Conservation (phyloP, 23 tunicate genomes). For the Trididemnum nubilum region DNA sequence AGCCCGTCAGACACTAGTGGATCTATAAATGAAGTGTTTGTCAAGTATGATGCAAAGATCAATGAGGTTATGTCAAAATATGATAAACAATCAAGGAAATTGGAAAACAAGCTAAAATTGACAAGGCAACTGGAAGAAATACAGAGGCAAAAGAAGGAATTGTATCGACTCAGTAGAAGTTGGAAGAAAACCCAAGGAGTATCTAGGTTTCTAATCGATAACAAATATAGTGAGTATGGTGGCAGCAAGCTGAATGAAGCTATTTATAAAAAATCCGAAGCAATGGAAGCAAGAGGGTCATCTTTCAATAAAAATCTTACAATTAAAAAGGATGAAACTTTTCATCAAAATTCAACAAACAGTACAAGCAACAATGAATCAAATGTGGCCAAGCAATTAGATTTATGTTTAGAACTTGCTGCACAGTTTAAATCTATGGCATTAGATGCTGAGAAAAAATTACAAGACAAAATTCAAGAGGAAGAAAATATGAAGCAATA, state of each 20-base stretch:
- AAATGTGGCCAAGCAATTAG: conserved; percentile 36
- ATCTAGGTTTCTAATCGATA: conserved; percentile 44
- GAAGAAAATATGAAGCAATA: conserved; percentile 56
- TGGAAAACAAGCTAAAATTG: conserved; percentile 50
- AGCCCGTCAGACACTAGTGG: neutral
- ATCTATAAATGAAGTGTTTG: conserved; percentile 64
- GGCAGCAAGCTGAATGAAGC: too few relatives aligned
- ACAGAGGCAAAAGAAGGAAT: conserved; percentile 48
- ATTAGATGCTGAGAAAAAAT: conserved; percentile 55
- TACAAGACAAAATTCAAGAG: conserved; percentile 62
- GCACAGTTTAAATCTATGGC: conserved; percentile 78
- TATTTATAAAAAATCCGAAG: too few relatives aligned
- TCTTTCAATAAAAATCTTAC: too few relatives aligned
- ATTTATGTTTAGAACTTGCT: conserved; percentile 67
- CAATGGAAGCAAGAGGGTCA: too few relatives aligned
- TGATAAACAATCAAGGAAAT: conserved; percentile 55
- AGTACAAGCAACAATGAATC: too few relatives aligned
- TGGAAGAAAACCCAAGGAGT: conserved; percentile 46
- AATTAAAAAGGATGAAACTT: too few relatives aligned
- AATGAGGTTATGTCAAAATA: conserved; percentile 42
- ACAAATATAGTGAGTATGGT: too few relatives aligned
- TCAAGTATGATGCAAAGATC: conserved; percentile 43
- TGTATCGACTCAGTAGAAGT: conserved; percentile 14
- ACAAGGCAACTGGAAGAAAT: conserved; percentile 62
- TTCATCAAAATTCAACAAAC: too few relatives aligned